phyloP scores from a whole-genome alignment of 2,113 vertebrate species.

The Ariopsis seemanni region DNA sequence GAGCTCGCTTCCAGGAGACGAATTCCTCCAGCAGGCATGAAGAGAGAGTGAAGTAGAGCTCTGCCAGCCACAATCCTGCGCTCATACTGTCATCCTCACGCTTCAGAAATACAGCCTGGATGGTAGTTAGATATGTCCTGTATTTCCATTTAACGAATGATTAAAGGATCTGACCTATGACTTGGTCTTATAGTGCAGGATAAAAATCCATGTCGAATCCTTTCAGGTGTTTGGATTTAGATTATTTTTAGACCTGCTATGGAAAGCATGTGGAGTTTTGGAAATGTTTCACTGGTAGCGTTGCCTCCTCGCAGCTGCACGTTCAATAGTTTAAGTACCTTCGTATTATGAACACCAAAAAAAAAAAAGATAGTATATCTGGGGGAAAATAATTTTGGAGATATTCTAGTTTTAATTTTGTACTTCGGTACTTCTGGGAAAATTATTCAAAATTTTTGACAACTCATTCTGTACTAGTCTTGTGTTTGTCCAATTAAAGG shows the following conservation, averaged over 20 bases:
- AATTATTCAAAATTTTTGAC: not conserved
- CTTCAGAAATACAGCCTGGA: not conserved
- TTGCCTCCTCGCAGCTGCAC: not conserved
- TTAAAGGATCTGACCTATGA: not conserved
- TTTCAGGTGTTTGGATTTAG: not conserved
- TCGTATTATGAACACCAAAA: not conserved
- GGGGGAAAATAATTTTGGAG: not conserved
- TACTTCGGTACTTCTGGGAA: not conserved
- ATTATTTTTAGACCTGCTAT: not conserved
- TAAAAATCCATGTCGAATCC: not conserved
- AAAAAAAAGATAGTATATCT: not conserved
- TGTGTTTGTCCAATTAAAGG: not conserved
- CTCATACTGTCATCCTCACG: not conserved
- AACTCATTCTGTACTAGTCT: not conserved
- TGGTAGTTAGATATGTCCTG: not conserved
- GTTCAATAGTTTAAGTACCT: not conserved
- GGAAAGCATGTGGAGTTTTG: conserved; percentile 46
- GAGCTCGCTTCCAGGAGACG: conserved; percentile 42
- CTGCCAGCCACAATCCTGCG: conserved; percentile 8
- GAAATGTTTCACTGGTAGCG: not conserved
- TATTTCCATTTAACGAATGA: not conserved
- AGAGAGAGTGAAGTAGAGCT: conserved; percentile 34
- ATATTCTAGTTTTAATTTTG: not conserved
- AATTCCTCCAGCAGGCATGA: conserved; percentile 60
- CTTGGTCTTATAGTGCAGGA: not conserved